These are phyloP conservation scores for Salvator merianae DNA, from an alignment of 2,113 vertebrate genomes.

Conservation along the genomic window DNA sequence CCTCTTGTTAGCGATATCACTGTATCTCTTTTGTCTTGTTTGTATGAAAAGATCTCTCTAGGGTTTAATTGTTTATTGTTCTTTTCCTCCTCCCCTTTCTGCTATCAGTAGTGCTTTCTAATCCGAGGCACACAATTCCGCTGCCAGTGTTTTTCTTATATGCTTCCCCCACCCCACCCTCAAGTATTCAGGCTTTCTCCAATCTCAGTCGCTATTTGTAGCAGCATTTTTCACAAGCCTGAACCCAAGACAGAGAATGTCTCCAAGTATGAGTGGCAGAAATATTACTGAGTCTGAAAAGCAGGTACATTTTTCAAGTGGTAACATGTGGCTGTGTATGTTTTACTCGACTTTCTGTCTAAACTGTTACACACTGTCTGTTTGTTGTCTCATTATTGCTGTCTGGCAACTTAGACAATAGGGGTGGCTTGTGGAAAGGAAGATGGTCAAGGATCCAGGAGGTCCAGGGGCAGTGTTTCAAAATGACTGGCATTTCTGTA, in stretches of 20 bases:
- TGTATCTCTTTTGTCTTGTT: background rate
- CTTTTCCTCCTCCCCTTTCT: slow-evolving; percentile 11
- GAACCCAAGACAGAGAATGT: slow-evolving; percentile 31
- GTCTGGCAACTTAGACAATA: background rate
- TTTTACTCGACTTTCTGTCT: background rate
- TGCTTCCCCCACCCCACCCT: background rate
- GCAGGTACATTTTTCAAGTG: slow-evolving; percentile 23
- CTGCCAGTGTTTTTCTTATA: background rate
- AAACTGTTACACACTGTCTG: background rate
- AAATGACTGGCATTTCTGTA: background rate
- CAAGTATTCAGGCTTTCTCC: background rate
- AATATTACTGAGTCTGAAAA: slow-evolving; percentile 12
- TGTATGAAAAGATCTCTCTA: background rate
- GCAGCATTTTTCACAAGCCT: slow-evolving; percentile 30
- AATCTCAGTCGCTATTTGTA: slow-evolving; percentile 21
- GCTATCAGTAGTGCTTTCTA: slow-evolving; percentile 39
- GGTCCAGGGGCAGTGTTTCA: background rate
- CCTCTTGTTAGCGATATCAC: background rate
- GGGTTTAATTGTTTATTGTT: background rate
- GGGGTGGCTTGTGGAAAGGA: background rate
- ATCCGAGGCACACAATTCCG: slow-evolving; percentile 41
- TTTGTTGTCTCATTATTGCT: background rate
- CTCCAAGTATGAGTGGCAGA: slow-evolving; percentile 26
- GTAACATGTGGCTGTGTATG: background rate
- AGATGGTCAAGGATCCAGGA: background rate